Base-by-base conservation (phyloP, 2,888 invertebrate species). In the Sclerodermus sp. region DNA sequence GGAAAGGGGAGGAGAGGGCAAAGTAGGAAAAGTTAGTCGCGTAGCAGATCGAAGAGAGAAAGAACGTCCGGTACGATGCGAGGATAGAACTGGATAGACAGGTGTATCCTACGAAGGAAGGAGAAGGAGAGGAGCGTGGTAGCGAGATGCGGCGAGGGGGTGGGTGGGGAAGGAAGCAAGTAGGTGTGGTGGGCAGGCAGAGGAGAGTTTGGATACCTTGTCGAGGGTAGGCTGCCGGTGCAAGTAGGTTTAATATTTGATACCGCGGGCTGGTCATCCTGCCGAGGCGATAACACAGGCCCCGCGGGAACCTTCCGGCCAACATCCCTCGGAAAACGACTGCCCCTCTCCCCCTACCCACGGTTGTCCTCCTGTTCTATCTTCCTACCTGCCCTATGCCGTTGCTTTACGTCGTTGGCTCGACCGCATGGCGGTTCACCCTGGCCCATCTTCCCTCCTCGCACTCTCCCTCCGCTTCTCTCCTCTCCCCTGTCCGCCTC, bases 161-260 rank as follows among this genome's bases (percentile, higher is more conserved):
- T 8, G 51, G 57, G 51, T 49, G 45, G 55, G 42, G 56, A 54
- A 39, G 23, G 23, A 23, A 23, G 3, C 3, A 23, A 23, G 3
- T 3, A 3, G 23, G 23, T 8, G 23, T 8, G 53, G 51, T 42
- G 49, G 43, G 41, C 29, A 50, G 31, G 40, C 39, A 56, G 60
- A 47, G 56, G 55, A 55, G 62, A 58, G 63, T 62, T 59, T 62
- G 58, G 65, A 65, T 64, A 65, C 60, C 64, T 62, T 60, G 65
- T 62, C 60, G 65, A 65, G 65, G 65, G 68, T 68, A 68, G 67
- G 67, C 68, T 63, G 67, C 62, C 59, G 68, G 70, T 77, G 76
- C 76, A 77, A 77, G 77, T 74, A 74, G 68, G 69, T 75, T 77
- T 74, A 77, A 77, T 77, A 77, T 75, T 77, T 77, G 73, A 77